Evolutionary conservation across 2,888 invertebrate species (phyloP), one percentile per base, ranked within the genome.

Genomic region (Muscina levida): DNA sequence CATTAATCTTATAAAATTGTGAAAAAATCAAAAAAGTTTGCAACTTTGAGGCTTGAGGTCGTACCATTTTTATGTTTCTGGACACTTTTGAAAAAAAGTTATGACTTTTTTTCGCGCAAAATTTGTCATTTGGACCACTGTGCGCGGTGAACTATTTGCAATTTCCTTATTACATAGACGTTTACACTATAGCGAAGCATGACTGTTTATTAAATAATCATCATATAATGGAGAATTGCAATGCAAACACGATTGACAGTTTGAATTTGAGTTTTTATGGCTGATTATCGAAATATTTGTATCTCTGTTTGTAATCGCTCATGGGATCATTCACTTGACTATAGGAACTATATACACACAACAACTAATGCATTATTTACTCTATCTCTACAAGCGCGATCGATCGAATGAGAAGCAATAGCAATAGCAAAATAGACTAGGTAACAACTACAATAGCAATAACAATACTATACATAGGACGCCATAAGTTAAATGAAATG

Each of bases 391-490:
- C 31, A 19, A 48, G 15, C 51, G 51, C 26, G 15, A n/a, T n/a
- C 37, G 67, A 48, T 67, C 51, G 39, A 37, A 19, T 6, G 44
- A 26, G 26, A 46, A 26, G 59, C n/a, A 31, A 8, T 51, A n/a
- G n/a, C 31, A 66, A 39, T 15, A 24, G 57, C 26, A 56, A 73
- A 70, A 31, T 31, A 31, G 8, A 31, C 31, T 31, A 31, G 31
- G 31, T 31, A 22, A 51, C 48, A 13, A 62, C 65, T 42, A 71
- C 70, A 53, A 75, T 42, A 17, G 39, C 51, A 22, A n/a, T n/a
- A n/a, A n/a, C n/a, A n/a, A n/a, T n/a, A n/a, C 46, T 24, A 46
- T 59, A 22, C n/a, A n/a, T n/a, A n/a, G n/a, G n/a, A n/a, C n/a
- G n/a, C n/a, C n/a, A 51, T 62, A 72, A 5, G 31, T 31, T 3